Conservation (phyloP, 2,113 vertebrate genomes). For the Vombatus ursinus region DNA sequence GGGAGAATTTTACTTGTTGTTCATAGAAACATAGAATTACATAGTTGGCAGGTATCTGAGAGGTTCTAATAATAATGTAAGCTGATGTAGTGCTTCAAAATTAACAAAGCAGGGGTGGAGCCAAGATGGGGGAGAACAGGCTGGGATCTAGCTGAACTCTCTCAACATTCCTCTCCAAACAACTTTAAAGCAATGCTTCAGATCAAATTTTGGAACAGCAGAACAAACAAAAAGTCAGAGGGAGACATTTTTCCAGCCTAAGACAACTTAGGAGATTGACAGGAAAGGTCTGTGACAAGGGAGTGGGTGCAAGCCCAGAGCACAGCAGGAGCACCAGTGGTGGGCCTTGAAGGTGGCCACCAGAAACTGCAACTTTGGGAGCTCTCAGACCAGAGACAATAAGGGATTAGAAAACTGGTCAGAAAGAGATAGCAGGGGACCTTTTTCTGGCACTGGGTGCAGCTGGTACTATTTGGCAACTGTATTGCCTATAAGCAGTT, state of each 20-base stretch:
- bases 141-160: neutral
- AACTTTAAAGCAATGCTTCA: neutral
- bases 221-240: neutral
- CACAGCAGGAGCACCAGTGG: neutral
- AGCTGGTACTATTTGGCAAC: neutral
- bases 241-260: neutral
- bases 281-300: neutral
- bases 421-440: neutral
- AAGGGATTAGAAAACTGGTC: neutral
- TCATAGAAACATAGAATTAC: neutral
- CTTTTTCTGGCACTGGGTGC: neutral
- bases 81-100: neutral
- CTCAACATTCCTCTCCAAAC: neutral
- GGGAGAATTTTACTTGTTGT: neutral
- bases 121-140: neutral
- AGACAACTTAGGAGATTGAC: neutral
- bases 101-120: neutral
- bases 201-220: neutral
- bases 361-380: neutral
- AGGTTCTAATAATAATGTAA: neutral
- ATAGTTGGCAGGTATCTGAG: neutral
- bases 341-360: neutral
- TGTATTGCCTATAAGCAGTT: neutral
- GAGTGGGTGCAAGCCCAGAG: neutral
- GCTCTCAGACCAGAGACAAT: neutral